phyloP scores from a whole-genome alignment of 2,888 invertebrate genomes.

The Nephrotoma guestfalica region DNA sequence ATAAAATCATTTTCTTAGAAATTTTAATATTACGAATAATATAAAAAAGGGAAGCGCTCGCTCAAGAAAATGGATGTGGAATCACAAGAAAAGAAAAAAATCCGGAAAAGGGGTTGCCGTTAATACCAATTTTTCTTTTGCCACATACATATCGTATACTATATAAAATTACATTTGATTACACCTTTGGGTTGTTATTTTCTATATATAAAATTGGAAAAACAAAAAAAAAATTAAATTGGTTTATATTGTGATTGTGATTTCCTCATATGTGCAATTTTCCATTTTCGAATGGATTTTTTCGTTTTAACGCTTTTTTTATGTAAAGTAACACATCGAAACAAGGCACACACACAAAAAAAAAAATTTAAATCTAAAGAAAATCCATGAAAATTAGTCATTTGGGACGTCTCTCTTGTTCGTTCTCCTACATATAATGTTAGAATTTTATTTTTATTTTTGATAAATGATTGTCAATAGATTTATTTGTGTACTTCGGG shows the following conservation, averaged over 20 bases:
- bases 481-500: background rate
- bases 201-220: slow-evolving; percentile 6
- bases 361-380: background rate
- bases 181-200: slow-evolving; percentile 13
- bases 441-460: background rate
- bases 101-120: slow-evolving; percentile 4
- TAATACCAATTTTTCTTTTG: background rate
- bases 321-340: background rate
- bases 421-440: background rate
- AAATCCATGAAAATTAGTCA: slow-evolving; percentile 2
- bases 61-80: background rate
- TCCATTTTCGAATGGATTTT: background rate
- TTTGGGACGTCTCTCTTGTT: background rate
- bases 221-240: background rate
- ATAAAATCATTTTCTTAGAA: background rate
- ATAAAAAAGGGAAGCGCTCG: background rate
- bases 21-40: background rate
- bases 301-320: background rate
- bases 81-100: background rate
- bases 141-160: slow-evolving; percentile 6
- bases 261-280: slow-evolving; percentile 4
- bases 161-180: slow-evolving; percentile 12
- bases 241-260: slow-evolving; percentile 3
- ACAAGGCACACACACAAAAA: background rate
- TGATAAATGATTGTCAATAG: background rate